Percentiles rank a stretch among this genome's conserved stretches.
Evolutionary conservation across 2,888 invertebrate genomes (phyloP).

Genomic region (Latheticus oryzae): DNA sequence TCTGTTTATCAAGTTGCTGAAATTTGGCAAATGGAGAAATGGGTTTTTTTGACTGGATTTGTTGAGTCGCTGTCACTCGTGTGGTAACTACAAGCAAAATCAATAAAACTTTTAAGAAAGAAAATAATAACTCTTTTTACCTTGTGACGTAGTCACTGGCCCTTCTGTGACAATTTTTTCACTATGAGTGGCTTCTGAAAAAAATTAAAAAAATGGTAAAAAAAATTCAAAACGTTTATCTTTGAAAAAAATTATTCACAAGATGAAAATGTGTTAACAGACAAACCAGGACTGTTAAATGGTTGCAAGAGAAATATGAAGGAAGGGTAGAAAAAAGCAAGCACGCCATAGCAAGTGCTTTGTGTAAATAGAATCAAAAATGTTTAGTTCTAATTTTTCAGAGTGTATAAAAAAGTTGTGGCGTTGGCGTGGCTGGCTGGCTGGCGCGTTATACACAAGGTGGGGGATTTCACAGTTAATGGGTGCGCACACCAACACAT

Average conservation of each 20-base stretch:
- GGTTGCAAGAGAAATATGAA: constrained; percentile 32
- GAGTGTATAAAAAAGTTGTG: constrained; percentile 23
- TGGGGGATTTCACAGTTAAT: constrained; percentile 51
- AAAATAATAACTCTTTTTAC: constrained; percentile 41
- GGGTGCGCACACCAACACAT: constrained; percentile 65
- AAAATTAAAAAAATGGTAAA: constrained; percentile 11
- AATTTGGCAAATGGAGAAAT: constrained; percentile 92
- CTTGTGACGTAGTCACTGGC: constrained; percentile 58
- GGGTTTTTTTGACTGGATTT: constrained; percentile 70
- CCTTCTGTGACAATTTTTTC: constrained; percentile 57
- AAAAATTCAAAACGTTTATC: constrained; percentile 8
- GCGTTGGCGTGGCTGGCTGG: constrained; percentile 37
- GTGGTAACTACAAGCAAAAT: constrained; percentile 54
- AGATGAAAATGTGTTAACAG: constrained; percentile 39
- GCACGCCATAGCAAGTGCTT: constrained; percentile 50
- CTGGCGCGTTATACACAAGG: constrained; percentile 31
- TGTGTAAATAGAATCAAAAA: constrained; percentile 20
- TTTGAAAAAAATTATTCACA: constrained; percentile 37
- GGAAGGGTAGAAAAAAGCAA: constrained; percentile 43
- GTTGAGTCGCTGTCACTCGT: constrained; percentile 55
- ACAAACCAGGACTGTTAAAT: constrained; percentile 37
- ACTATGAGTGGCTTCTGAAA: constrained; percentile 58
- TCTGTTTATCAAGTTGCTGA: constrained; percentile 90
- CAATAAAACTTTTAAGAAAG: neutral
- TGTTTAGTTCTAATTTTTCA: constrained; percentile 12